Evolutionary conservation across 2,113 vertebrate species (phyloP).

Genomic region (Hippocampus barbouri): DNA sequence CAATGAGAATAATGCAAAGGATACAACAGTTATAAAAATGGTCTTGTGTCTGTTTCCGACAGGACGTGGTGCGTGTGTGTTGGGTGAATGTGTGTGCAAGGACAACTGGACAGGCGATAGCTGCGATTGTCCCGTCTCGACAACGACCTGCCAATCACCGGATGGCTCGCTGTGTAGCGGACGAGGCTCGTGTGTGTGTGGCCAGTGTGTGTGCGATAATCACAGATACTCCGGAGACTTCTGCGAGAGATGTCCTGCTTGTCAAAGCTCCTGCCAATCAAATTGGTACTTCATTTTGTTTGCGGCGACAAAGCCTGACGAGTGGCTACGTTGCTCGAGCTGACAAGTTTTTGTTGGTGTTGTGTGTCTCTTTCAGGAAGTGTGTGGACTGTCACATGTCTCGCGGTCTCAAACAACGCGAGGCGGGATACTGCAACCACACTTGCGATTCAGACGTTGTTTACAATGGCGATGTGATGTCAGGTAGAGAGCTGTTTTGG

Average conservation of each 20-base stretch:
- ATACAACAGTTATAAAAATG: background rate
- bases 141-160: conserved; percentile 76
- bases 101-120: conserved; percentile 85
- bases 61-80: conserved; percentile 89
- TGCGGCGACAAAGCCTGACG: conserved; percentile 2
- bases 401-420: conserved; percentile 69
- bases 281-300: conserved; percentile 75
- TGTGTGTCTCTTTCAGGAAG: conserved; percentile 70
- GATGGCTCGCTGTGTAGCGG: conserved; percentile 84
- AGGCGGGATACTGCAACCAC: conserved; percentile 74
- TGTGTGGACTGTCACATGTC: conserved; percentile 82
- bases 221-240: conserved; percentile 78
- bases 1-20: background rate
- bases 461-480: conserved; percentile 67
- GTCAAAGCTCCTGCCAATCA: conserved; percentile 80
- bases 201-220: conserved; percentile 84
- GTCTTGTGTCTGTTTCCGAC: conserved; percentile 10
- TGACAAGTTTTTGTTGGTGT: background rate
- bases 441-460: conserved; percentile 77
- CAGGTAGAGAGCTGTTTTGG: conserved; percentile 69
- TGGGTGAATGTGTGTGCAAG: conserved; percentile 81
- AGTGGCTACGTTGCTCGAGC: background rate
- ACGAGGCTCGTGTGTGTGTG: conserved; percentile 84
- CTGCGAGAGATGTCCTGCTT: conserved; percentile 86
- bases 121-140: conserved; percentile 79